Evolutionary conservation across 2,888 invertebrate genomes (phyloP).

Genomic region (Steinernema hermaphroditum): DNA sequence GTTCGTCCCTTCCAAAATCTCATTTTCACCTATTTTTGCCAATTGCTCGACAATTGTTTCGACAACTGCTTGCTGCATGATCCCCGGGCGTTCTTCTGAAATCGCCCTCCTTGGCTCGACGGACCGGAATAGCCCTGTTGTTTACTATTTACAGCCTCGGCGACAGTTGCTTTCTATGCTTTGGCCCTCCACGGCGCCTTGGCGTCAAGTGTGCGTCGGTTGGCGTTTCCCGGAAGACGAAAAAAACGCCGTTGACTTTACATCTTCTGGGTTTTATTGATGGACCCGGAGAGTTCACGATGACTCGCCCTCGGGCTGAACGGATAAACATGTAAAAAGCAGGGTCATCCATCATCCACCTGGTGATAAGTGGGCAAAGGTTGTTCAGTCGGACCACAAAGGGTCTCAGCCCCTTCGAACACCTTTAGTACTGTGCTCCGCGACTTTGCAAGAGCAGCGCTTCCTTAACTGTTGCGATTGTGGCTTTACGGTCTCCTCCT

Average conservation of each 20-base stretch:
- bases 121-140: neutral
- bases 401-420: no score
- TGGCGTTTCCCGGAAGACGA: slow-evolving; percentile 23
- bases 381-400: no score
- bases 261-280: neutral
- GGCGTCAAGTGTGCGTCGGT: slow-evolving; percentile 11
- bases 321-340: slow-evolving; percentile 11
- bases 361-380: neutral
- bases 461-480: slow-evolving; percentile 5
- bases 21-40: no score
- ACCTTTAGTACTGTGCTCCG: no score
- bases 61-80: no score
- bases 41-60: neutral
- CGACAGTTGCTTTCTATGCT: slow-evolving; percentile 4
- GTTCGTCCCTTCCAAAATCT: no score
- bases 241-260: neutral
- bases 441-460: no score
- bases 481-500: neutral
- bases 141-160: neutral
- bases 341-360: neutral
- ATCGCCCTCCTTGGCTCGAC: slow-evolving; percentile 1
- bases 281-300: neutral
- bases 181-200: neutral
- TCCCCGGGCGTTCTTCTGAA: no score
- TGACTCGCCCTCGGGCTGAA: neutral